Base-by-base conservation (phyloP, 2,113 vertebrate genomes). In the Phoxinus phoxinus region DNA sequence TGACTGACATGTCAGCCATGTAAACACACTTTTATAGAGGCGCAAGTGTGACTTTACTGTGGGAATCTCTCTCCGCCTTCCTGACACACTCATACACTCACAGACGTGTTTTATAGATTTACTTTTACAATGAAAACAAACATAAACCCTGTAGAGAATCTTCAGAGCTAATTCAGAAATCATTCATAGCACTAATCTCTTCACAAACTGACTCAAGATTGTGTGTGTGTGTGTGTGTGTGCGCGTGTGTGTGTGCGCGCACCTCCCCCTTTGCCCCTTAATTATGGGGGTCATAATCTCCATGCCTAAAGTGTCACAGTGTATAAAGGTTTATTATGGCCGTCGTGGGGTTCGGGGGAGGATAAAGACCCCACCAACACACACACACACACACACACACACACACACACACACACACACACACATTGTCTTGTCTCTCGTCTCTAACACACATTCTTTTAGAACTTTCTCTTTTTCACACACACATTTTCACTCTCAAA, bases 241-340 rank as follows among this genome's bases (percentile, higher is more conserved):
- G 83, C 81, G 75, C 84, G 51, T 56, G 41, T 65, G 30, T 74
- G 71, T 56, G 84, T 71, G 80, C 69, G 85, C 35, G n/a, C 35
- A 56, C 81, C 84, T 78, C 77, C 59, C 53, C 78, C 30, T 51
- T 78, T 78, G 53, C 61, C 81, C 7, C 72, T 63, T 51, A 84
- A 77, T 41, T 74, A 44, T 76, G n/a, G 48, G 67, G 86, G 83
- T 80, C 44, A 73, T 87, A 80, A 46, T 85, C 71, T 83, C 83
- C 69, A 78, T 79, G 78, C 67, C 85, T 25, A 41, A 73, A 87
- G 86, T 82, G 81, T 89, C 84, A 89, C 86, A 88, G 77, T 88
- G 71, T 73, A 79, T 86, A 89, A 86, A 88, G 87, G 81, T 86
- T 84, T 80, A 89, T 89, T 88, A 89, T 84, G 65, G 56, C 67